These are phyloP conservation scores for Trachythela sp. DNA, from an alignment of 64 coral and sea anemone species.

Conservation along the genomic window DNA sequence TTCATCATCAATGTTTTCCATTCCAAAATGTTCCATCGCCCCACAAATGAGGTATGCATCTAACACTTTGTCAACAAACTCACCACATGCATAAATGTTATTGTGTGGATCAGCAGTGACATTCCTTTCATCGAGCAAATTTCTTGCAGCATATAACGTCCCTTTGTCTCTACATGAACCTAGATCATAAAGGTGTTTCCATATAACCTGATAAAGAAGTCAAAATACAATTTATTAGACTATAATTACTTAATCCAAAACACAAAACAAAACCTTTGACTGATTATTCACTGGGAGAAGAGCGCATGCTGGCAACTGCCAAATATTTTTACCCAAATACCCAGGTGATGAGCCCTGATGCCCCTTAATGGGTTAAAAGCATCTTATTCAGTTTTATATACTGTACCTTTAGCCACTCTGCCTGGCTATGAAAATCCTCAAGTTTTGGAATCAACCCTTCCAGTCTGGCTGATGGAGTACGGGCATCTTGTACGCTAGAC, in stretches of 20 bases:
- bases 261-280: not conserved
- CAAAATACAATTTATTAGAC: not conserved
- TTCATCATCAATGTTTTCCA: constrained; percentile 28
- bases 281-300: no score
- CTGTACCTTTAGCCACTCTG: constrained; percentile 54
- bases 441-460: constrained; percentile 47
- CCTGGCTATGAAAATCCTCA: constrained; percentile 56
- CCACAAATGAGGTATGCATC: constrained; percentile 62
- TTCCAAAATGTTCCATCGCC: constrained; percentile 45
- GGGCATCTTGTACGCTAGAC: constrained; percentile 53
- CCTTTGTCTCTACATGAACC: constrained; percentile 48
- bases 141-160: constrained; percentile 50
- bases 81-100: constrained; percentile 39
- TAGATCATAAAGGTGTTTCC: constrained; percentile 54
- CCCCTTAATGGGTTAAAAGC: not conserved
- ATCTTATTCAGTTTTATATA: not conserved
- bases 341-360: no score
- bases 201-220: constrained; percentile 49
- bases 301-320: no score
- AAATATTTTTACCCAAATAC: no score
- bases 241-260: not conserved
- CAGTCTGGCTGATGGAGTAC: constrained; percentile 49
- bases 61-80: constrained; percentile 38
- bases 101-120: constrained; percentile 49
- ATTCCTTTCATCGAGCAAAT: constrained; percentile 60